Evolutionary conservation across 2,888 invertebrate species (phyloP).

Genomic region (Drosophila testacea): DNA sequence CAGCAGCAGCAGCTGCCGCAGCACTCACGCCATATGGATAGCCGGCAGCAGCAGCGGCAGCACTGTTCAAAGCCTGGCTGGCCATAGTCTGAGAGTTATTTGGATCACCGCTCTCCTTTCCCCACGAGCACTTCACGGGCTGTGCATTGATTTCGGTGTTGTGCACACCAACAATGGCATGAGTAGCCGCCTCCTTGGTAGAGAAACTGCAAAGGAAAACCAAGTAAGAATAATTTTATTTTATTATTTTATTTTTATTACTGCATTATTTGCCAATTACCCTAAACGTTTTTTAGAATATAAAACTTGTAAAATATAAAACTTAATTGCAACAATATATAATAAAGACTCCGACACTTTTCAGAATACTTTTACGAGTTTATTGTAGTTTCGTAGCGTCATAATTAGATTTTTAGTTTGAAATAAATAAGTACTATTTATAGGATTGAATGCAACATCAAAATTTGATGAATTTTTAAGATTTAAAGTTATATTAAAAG

Average conservation of each 20-base stretch:
- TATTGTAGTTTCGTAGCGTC: no score
- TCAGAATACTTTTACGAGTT: no score
- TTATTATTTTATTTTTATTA: no score
- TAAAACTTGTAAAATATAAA: no score
- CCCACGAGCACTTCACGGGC: slow-evolving; percentile 99
- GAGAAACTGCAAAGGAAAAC: slow-evolving; percentile 91
- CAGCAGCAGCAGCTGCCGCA: slow-evolving; percentile 85
- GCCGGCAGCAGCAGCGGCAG: slow-evolving; percentile 85
- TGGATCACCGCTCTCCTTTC: slow-evolving; percentile 98
- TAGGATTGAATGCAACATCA: no score
- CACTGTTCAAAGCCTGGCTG: slow-evolving; percentile 87
- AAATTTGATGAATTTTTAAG: no score
- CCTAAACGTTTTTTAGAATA: no score
- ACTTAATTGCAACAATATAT: no score
- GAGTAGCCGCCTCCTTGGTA: slow-evolving; percentile 99
- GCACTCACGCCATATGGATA: slow-evolving; percentile 87
- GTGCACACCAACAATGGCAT: slow-evolving; percentile 98
- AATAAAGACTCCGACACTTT: no score
- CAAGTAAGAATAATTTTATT: background rate
- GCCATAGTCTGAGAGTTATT: slow-evolving; percentile 91
- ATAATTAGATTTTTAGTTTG: no score
- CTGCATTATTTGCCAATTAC: no score
- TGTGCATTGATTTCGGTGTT: slow-evolving; percentile 98
- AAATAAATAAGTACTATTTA: background rate
- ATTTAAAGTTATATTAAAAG: no score